Base-by-base conservation (phyloP, 2,888 invertebrate genomes). In the Hemistola chrysoprasaria region DNA sequence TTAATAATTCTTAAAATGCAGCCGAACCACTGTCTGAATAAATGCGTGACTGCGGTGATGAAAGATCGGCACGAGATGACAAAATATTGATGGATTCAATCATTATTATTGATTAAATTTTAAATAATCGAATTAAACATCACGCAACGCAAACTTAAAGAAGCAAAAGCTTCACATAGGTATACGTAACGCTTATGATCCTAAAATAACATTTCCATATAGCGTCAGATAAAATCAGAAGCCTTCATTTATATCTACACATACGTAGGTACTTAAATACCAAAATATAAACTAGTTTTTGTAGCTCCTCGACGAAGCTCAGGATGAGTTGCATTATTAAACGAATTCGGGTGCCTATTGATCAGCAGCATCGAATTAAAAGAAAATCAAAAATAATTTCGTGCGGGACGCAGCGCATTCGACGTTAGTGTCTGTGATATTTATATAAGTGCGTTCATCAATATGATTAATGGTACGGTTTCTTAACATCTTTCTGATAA, bases 1-100 rank as follows among this genome's bases (percentile, higher is more conserved):
- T 85, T 86, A 84, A 85, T 84, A 81, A 86, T 86, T 82, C 85
- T 80, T 81, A 84, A 85, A 82, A 86, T 86, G 84, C 82, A 81
- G 78, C 63, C 58, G 66, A 66, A 63, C 65, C 70, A 61, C 59
- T 60, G 52, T 40, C 53, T 62, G 65, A 68, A 74, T 72, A 76
- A 79, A 78, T 78, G 70, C 70, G 68, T 65, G 65, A 62, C 69
- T 68, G 51, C 47, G 42, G 49, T 56, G 56, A 56, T 59, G 57
- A 62, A 45, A 40, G 40, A 46, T 48, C 29, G 50, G 55, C 30
- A 27, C 65, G 52, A 59, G 63, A 70, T 68, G 68, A 72, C 69
- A 71, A 69, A 74, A 73, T 69, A 62, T 53, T 60, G 62, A 59
- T 52, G 53, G 42, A 44, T 60, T 59, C 56, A 52, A 63, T 63